A percentile compares a stretch with the other conserved stretches of the same genome.
phyloP scores from a whole-genome alignment of 2,888 invertebrate species.

The Acanthosepion pharaonis region DNA sequence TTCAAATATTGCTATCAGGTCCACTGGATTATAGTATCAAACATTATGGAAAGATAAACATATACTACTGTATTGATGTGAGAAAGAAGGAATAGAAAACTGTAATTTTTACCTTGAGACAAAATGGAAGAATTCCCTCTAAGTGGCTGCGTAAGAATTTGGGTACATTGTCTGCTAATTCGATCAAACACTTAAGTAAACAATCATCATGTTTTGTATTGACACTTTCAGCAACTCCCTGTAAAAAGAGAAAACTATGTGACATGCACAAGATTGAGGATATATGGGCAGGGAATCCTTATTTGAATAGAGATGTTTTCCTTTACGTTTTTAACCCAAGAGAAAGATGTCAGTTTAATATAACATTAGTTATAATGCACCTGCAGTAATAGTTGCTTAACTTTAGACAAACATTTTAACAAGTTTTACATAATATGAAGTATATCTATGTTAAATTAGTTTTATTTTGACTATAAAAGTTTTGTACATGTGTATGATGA shows the following conservation, averaged over 20 bases:
- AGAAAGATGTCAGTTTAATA: too few species aligned
- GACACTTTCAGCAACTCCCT: slow-evolving; percentile 86
- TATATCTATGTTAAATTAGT: too few species aligned
- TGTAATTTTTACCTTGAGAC: slow-evolving; percentile 82
- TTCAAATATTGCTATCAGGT: background rate
- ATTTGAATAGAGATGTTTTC: too few species aligned
- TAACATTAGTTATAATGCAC: too few species aligned
- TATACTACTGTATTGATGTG: background rate
- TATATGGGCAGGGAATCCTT: background rate
- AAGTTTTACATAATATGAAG: too few species aligned
- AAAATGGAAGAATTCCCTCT: slow-evolving; percentile 88
- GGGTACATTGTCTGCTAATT: slow-evolving; percentile 92
- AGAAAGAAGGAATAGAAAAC: background rate
- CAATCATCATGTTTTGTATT: slow-evolving; percentile 89
- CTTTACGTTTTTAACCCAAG: too few species aligned
- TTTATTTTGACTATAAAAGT: too few species aligned
- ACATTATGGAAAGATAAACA: background rate
- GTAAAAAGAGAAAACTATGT: slow-evolving; percentile 53
- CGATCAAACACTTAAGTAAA: slow-evolving; percentile 92
- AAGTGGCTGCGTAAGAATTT: slow-evolving; percentile 92
- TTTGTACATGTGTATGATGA: too few species aligned
- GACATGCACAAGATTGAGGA: background rate
- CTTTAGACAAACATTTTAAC: too few species aligned
- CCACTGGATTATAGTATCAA: background rate
- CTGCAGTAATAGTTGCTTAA: too few species aligned